phyloP scores from a whole-genome alignment of 2,797 vertebrate species.

The Trematomus bernacchii region DNA sequence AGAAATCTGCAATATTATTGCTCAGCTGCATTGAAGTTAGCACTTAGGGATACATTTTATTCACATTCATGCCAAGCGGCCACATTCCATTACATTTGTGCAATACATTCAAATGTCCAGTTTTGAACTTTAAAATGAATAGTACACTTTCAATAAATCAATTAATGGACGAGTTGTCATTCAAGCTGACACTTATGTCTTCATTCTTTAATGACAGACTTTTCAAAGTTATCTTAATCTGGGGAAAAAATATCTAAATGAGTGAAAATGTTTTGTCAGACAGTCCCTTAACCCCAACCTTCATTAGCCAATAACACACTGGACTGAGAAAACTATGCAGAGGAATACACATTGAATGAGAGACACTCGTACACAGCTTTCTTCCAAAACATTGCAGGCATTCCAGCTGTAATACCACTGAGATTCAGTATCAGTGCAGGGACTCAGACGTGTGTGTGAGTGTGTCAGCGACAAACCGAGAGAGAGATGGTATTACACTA shows the following conservation, averaged over 20 bases:
- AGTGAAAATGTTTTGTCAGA: conserved; percentile 35
- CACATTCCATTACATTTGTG: not conserved
- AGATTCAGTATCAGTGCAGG: conserved; percentile 65
- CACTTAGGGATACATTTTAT: not conserved
- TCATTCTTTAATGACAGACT: not conserved
- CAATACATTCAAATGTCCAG: not conserved
- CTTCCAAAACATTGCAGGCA: conserved; percentile 78
- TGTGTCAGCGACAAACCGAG: conserved; percentile 4
- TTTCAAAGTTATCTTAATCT: conserved; percentile 23
- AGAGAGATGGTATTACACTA: too few species aligned
- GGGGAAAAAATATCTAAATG: not conserved
- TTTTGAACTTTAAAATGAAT: too few species aligned
- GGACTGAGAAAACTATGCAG: too few species aligned
- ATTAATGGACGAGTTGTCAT: not conserved
- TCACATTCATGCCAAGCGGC: not conserved
- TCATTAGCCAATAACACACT: conserved; percentile 18
- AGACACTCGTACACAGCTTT: not conserved
- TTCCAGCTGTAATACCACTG: conserved; percentile 80
- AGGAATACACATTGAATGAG: conserved; percentile 40
- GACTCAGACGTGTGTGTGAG: conserved; percentile 34
- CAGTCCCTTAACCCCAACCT: conserved; percentile 22
- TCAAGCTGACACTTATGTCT: conserved; percentile 6
- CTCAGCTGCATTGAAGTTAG: not conserved
- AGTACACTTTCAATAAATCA: too few species aligned
- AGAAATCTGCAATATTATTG: conserved; percentile 10